phyloP scores from a whole-genome alignment of 2,888 invertebrate genomes.

The Strigamia crassipes region DNA sequence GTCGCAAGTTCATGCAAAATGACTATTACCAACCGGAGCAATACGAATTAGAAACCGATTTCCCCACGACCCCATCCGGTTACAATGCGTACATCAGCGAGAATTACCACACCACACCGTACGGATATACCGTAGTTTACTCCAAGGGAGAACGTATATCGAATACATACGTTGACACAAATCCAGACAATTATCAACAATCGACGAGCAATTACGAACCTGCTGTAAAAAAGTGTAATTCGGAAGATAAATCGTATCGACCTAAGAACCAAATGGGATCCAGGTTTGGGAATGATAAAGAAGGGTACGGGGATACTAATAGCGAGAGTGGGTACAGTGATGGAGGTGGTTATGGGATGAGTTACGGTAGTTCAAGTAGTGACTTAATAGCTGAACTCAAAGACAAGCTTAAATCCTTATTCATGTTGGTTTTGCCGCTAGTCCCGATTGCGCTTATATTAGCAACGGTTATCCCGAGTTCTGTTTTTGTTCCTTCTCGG shows the following conservation, averaged over 20 bases:
- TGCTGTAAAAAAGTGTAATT: too few species aligned
- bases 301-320: not conserved
- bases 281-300: too few species aligned
- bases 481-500: slow-evolving; percentile 11
- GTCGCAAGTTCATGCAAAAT: not conserved
- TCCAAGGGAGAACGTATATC: not conserved
- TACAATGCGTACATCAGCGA: not conserved
- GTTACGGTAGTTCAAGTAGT: not conserved
- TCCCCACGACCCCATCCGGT: not conserved
- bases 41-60: not conserved
- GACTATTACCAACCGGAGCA: not conserved
- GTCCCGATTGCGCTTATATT: slow-evolving; percentile 12
- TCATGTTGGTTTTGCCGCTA: slow-evolving; percentile 14
- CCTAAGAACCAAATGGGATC: too few species aligned
- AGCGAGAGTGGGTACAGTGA: too few species aligned
- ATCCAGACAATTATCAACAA: not conserved
- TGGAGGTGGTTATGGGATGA: not conserved
- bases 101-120: not conserved
- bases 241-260: too few species aligned
- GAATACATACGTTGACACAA: not conserved
- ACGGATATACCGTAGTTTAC: not conserved
- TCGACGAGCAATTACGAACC: not conserved
- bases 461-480: slow-evolving; percentile 33
- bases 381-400: not conserved
- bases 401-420: not conserved